Conservation (phyloP, 2,113 vertebrate genomes). For the Callipepla californica region DNA sequence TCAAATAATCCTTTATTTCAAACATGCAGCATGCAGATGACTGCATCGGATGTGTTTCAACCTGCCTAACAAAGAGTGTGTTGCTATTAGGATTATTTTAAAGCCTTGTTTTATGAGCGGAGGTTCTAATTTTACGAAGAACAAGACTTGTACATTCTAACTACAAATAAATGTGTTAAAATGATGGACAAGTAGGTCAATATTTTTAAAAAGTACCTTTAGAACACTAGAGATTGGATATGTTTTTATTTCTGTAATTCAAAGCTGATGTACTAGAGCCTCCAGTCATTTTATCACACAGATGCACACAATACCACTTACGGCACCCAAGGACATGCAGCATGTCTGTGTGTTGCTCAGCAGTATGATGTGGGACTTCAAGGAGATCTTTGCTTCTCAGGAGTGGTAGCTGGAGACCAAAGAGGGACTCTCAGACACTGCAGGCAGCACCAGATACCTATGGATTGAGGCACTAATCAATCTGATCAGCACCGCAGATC, state of each 20-base stretch:
- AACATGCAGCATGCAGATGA: not conserved
- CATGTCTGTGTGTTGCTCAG: rapidly evolving
- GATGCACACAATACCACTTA: not conserved
- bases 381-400: not conserved
- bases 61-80: not conserved
- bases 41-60: not conserved
- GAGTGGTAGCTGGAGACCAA: not conserved
- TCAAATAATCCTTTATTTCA: not conserved
- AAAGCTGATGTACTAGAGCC: not conserved
- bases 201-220: not conserved
- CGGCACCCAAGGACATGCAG: not conserved
- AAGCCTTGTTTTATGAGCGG: not conserved
- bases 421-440: not conserved
- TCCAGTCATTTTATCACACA: not conserved
- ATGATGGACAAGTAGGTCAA: not conserved
- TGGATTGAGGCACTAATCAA: not conserved
- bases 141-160: not conserved
- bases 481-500: not conserved
- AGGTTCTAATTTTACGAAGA: not conserved
- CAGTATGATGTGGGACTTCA: not conserved
- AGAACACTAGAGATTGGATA: not conserved
- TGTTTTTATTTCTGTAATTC: not conserved
- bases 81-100: not conserved
- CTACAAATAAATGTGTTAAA: not conserved
- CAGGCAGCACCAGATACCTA: not conserved